A percentile compares a stretch with the other conserved stretches of the same genome.
Conservation (phyloP, 1,140 invertebrate species). For the Heliconius hermathena region DNA sequence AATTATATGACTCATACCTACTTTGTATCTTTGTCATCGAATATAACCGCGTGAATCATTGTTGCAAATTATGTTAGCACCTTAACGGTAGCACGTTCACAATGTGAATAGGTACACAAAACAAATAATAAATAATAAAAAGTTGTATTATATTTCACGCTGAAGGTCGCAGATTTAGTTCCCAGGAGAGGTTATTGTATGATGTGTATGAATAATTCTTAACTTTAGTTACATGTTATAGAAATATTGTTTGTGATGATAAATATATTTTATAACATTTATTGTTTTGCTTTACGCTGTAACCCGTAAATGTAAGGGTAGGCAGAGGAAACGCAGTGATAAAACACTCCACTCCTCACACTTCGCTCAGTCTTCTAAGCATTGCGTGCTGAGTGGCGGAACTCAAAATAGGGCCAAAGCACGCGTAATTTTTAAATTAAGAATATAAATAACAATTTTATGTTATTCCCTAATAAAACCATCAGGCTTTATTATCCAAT, state of each 20-base stretch:
- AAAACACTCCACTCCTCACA: too few species aligned
- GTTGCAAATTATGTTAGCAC: slow-evolving; percentile 1
- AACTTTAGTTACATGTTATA: not conserved
- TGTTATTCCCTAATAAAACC: too few species aligned
- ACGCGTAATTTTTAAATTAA: too few species aligned
- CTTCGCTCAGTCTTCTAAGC: too few species aligned
- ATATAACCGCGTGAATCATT: slow-evolving; percentile 2
- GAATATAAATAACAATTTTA: too few species aligned
- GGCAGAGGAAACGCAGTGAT: too few species aligned
- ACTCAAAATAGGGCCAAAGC: too few species aligned
- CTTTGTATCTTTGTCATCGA: slow-evolving; percentile 6
- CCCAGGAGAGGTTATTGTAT: slow-evolving; percentile 3
- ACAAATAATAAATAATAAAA: not conserved
- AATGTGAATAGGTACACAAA: not conserved
- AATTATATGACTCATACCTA: not conserved
- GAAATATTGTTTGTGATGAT: not conserved
- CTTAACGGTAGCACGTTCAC: not conserved
- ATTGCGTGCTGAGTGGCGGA: too few species aligned
- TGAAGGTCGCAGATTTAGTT: not conserved
- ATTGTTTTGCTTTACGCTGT: too few species aligned
- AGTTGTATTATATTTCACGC: not conserved
- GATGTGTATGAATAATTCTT: not conserved
- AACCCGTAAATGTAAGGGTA: too few species aligned
- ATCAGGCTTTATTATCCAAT: too few species aligned
- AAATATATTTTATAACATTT: too few species aligned